These are phyloP conservation scores for Agonum fuliginosum DNA, from an alignment of 2,888 invertebrate species.

Conservation along the genomic window DNA sequence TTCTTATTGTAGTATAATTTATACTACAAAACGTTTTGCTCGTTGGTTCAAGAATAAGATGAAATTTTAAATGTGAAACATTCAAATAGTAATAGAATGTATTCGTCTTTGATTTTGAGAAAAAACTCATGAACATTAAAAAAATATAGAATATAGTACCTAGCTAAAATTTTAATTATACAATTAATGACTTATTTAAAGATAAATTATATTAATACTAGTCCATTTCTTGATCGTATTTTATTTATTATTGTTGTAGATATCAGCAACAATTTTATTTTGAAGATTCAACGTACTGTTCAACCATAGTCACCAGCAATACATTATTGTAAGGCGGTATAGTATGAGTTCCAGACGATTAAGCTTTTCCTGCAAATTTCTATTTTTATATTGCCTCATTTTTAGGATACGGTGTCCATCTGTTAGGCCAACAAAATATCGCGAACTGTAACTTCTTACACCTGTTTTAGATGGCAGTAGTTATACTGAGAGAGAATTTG, in stretches of 20 bases:
- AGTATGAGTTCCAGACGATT: neutral
- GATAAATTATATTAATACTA: too few species aligned
- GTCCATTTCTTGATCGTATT: too few species aligned
- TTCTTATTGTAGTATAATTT: neutral
- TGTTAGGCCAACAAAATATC: neutral
- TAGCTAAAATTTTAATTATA: too few species aligned
- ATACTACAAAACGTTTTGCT: too few species aligned
- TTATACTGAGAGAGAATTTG: too few species aligned
- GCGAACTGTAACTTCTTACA: too few species aligned
- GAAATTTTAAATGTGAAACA: too few species aligned
- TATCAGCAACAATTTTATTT: neutral
- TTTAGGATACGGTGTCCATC: neutral
- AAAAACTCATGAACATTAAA: neutral
- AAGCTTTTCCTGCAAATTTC: neutral
- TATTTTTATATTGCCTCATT: constrained; percentile 4
- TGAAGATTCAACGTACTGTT: neutral
- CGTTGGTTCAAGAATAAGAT: too few species aligned
- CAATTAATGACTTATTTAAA: too few species aligned
- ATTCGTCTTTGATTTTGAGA: too few species aligned
- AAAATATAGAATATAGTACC: neutral
- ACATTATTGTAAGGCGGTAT: neutral
- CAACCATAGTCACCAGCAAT: neutral
- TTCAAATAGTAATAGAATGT: neutral
- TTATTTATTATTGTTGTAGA: too few species aligned
- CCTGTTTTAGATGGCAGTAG: too few species aligned